These are phyloP conservation scores for Nebria ingens DNA, from an alignment of 1,140 invertebrate species.

Conservation along the genomic window DNA sequence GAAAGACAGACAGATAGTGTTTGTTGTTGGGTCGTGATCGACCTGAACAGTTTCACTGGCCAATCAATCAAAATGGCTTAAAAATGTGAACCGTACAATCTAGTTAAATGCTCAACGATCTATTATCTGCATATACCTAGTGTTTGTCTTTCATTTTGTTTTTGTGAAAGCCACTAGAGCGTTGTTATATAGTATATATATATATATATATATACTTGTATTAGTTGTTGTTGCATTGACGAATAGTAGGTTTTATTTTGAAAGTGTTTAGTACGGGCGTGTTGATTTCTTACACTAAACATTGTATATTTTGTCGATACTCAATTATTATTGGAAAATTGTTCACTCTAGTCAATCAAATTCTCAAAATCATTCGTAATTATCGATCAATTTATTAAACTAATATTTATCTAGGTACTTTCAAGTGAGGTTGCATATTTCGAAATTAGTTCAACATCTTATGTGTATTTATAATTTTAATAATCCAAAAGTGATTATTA, in stretches of 20 bases:
- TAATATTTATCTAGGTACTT: too few species aligned
- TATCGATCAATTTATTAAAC: too few species aligned
- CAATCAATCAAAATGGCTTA: constrained; percentile 8
- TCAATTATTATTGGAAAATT: too few species aligned
- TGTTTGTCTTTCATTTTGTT: constrained; percentile 8
- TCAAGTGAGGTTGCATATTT: too few species aligned
- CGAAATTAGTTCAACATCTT: too few species aligned
- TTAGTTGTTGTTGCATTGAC: not conserved
- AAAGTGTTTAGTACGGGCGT: constrained; percentile 3
- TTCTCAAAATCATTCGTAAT: too few species aligned
- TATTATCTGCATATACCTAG: constrained; percentile 9
- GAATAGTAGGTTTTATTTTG: not conserved
- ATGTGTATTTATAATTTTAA: too few species aligned
- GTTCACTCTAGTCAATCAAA: too few species aligned
- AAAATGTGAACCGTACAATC: constrained; percentile 2
- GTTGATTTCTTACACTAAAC: not conserved
- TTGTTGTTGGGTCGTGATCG: constrained; percentile 5
- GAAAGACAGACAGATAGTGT: too few species aligned
- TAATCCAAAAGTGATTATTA: too few species aligned
- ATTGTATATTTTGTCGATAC: too few species aligned
- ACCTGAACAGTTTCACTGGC: constrained; percentile 5
- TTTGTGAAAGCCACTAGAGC: constrained; percentile 1
- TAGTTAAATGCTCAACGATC: constrained; percentile 7
- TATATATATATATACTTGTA: not conserved
- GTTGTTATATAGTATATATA: not conserved